phyloP scores from a whole-genome alignment of 1,140 invertebrate genomes.

The Cardiocondyla obscurior region DNA sequence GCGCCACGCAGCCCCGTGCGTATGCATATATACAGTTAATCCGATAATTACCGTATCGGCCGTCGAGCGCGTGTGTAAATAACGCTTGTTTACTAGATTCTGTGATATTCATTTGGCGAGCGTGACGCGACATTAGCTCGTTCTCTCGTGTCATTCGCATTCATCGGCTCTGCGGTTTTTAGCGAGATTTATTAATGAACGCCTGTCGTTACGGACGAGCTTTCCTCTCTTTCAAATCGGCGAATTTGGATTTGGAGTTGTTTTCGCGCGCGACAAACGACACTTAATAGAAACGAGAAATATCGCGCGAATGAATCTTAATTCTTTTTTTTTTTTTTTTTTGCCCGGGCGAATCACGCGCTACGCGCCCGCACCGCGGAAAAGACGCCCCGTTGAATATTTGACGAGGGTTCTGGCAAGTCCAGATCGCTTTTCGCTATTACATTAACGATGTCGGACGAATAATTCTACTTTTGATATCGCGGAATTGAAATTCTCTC shows the following conservation, averaged over 20 bases:
- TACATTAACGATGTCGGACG: slow-evolving; percentile 12
- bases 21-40: slow-evolving; percentile 46
- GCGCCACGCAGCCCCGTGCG: neutral
- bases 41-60: slow-evolving; percentile 65
- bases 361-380: neutral
- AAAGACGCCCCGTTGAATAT: slow-evolving; percentile 40
- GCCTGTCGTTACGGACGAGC: neutral
- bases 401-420: neutral
- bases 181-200: slow-evolving; percentile 30
- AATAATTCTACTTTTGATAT: slow-evolving; percentile 49
- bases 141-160: slow-evolving; percentile 28
- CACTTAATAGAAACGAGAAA: neutral
- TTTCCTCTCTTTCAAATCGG: neutral
- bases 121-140: slow-evolving; percentile 58
- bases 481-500: slow-evolving; percentile 17
- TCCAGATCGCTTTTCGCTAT: neutral
- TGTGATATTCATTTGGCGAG: slow-evolving; percentile 53
- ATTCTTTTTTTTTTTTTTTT: too few relatives aligned
- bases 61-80: slow-evolving; percentile 59
- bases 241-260: neutral
- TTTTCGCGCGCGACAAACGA: neutral
- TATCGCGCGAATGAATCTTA: slow-evolving; percentile 46
- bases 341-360: neutral
- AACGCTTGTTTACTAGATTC: slow-evolving; percentile 65
- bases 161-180: slow-evolving; percentile 18